Evolutionary conservation across 2,888 invertebrate species (phyloP).

Genomic region (Sinotaia quadrata): DNA sequence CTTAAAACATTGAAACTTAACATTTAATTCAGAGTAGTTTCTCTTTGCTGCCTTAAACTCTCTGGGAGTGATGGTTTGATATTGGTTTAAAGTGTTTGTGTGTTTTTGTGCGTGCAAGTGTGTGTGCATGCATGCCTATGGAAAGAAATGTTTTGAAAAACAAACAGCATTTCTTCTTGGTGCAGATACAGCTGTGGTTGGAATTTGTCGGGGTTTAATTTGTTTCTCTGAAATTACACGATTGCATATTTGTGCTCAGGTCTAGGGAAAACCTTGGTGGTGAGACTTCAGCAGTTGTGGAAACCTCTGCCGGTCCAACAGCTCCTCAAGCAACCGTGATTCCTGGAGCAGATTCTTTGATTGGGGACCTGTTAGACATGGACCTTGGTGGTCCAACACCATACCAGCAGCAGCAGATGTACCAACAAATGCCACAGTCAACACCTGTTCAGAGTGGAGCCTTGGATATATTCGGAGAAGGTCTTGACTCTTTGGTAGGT

Average conservation of each 20-base stretch:
- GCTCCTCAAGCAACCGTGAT: constrained; percentile 76
- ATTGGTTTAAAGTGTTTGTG: too few species aligned
- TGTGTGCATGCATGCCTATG: too few species aligned
- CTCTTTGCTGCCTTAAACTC: too few species aligned
- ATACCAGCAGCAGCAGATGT: constrained; percentile 68
- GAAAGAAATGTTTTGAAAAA: too few species aligned
- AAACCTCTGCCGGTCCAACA: constrained; percentile 40
- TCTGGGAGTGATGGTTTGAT: too few species aligned
- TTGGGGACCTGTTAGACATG: constrained; percentile 97
- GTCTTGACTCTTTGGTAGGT: constrained; percentile 86
- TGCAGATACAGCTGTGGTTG: too few species aligned
- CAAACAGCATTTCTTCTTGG: too few species aligned
- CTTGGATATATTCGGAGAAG: constrained; percentile 85
- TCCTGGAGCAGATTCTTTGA: constrained; percentile 89
- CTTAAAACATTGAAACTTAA: too few species aligned
- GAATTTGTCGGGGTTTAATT: neutral
- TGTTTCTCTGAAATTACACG: neutral
- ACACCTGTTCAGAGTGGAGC: constrained; percentile 74
- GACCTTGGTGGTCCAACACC: constrained; percentile 83
- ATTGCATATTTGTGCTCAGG: neutral
- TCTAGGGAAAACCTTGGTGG: constrained; percentile 43
- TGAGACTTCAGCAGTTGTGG: constrained; percentile 38
- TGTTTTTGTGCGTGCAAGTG: too few species aligned
- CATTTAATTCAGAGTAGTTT: too few species aligned
- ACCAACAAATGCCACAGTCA: constrained; percentile 47